These are phyloP conservation scores for Sylvilagus floridanus DNA, from an alignment of 2,797 vertebrate genomes.

Conservation along the genomic window DNA sequence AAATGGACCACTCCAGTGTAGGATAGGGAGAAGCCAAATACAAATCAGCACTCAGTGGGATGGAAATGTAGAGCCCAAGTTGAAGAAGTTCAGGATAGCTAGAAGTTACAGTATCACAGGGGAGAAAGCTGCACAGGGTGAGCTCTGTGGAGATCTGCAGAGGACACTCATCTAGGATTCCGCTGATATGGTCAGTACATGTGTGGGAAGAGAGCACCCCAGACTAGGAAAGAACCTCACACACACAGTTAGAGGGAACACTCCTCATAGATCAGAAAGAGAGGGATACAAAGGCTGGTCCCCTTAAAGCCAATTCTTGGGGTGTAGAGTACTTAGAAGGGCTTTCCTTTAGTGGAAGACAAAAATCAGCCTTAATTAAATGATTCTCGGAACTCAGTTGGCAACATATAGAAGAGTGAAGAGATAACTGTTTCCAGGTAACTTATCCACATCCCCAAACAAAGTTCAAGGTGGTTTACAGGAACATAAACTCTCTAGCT, in stretches of 20 bases:
- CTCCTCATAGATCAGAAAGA: not conserved
- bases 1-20: too few relatives aligned
- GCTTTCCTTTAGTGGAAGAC: not conserved
- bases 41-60: not conserved
- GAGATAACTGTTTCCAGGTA: not conserved
- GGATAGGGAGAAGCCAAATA: not conserved
- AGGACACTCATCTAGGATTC: not conserved
- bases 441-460: not conserved
- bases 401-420: not conserved
- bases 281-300: not conserved
- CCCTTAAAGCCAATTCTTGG: not conserved
- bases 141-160: not conserved
- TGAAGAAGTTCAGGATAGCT: not conserved
- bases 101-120: not conserved
- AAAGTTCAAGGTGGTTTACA: not conserved
- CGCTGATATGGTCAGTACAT: not conserved
- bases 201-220: not conserved
- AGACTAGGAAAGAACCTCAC: not conserved
- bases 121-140: not conserved
- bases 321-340: not conserved
- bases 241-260: not conserved
- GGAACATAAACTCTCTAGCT: not conserved
- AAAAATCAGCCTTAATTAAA: not conserved
- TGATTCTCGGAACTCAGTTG: not conserved
- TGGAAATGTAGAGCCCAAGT: not conserved